Evolutionary conservation across 2,797 vertebrate species (phyloP), one percentile per base, ranked within the genome.

Genomic region (Hemitrygon akajei): DNA sequence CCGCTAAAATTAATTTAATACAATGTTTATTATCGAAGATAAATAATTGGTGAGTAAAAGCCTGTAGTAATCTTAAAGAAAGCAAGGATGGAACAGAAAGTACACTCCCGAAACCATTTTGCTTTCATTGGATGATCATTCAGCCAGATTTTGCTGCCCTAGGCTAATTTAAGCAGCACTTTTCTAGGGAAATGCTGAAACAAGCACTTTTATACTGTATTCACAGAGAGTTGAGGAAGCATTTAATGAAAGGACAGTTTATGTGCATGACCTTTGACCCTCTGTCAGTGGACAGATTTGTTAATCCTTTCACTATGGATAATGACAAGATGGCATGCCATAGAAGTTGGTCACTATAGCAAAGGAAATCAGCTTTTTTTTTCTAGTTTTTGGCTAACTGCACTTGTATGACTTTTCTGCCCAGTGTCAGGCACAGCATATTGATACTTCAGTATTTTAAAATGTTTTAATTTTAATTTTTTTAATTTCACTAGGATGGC

Each of bases 181-280:
- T 71, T 92, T 92, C 69, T 47, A 40, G 11, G 69, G 73, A 92
- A 71, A 11, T 75, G 37, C 91, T 75, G 91, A 92, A 75, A 47
- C 91, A 92, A 87, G 89, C 69, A 92, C 12, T 92, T 75, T 25
- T 73, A 73, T 30, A n/a, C n/a, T n/a, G n/a, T n/a, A 92, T 92
- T 22, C 37, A 75, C 69, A 47, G 71, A 75, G 22, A 75, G 10
- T 66, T 7, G 69, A 73, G 69, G 69, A 92, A 92, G 47, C 10
- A 18, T 91, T 91, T 66, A n/a, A 58, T 89, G 87, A 91, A 34
- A 91, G 60, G 60, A 91, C 87, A 71, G 66, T 91, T 73, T 71
- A 75, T 22, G 71, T 22, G 22, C 66, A 20, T 71, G 69, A 63
- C 89, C 34, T 73, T 12, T 91, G 66, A 73, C 37, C 89, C 47